Evolutionary conservation across 2,888 invertebrate genomes (phyloP).

Genomic region (Pecten maximus): DNA sequence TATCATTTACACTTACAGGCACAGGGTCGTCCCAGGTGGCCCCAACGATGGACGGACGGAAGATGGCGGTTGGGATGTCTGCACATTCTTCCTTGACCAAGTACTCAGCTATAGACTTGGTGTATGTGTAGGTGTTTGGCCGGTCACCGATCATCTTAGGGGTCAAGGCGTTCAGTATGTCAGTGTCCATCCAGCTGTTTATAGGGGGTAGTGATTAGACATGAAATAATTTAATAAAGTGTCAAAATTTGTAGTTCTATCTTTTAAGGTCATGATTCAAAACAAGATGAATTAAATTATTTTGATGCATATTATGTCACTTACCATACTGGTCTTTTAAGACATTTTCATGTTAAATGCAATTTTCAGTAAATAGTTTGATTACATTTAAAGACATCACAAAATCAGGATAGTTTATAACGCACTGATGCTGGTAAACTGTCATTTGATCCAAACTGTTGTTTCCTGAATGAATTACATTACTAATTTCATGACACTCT

Average conservation of each 20-base stretch:
- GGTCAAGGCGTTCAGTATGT: conserved; percentile 82
- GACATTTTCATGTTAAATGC: no score
- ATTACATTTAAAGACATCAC: neutral
- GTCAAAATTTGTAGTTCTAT: neutral
- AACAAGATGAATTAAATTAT: no score
- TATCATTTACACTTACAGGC: conserved; percentile 74
- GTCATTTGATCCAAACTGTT: no score
- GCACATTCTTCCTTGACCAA: conserved; percentile 89
- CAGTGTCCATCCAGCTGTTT: conserved; percentile 84
- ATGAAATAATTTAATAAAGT: no score
- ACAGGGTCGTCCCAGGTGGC: conserved; percentile 86
- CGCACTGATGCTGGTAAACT: neutral
- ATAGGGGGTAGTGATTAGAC: neutral
- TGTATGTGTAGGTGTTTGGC: conserved; percentile 96
- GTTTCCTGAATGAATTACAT: no score
- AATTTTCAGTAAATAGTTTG: no score
- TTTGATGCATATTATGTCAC: no score
- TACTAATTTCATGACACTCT: no score
- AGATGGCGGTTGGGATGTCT: conserved; percentile 89
- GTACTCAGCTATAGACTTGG: conserved; percentile 93
- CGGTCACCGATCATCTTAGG: conserved; percentile 86
- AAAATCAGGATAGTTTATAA: neutral
- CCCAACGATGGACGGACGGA: conserved; percentile 95
- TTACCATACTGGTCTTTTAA: no score
- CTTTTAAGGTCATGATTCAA: no score